A percentile compares a stretch with the other conserved stretches of the same genome.
Conservation (phyloP, 2,797 vertebrate genomes). For the Muscicapa striata region DNA sequence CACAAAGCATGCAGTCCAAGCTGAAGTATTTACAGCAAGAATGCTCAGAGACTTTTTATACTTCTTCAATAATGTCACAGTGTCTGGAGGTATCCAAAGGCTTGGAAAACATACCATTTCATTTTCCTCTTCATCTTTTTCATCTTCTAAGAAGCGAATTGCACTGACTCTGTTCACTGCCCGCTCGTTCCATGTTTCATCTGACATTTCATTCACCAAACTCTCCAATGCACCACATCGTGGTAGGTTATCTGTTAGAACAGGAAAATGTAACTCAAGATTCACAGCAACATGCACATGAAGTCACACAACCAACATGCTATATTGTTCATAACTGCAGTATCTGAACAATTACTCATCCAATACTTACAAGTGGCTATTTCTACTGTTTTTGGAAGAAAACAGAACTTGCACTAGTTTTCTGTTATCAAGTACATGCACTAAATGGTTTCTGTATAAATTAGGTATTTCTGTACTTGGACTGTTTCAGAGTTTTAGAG, state of each 20-base stretch:
- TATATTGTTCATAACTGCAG: background rate
- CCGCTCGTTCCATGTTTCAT: constrained; percentile 90
- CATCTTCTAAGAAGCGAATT: constrained; percentile 94
- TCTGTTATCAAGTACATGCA: background rate
- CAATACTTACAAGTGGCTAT: background rate
- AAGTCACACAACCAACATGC: background rate
- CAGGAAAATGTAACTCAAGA: background rate
- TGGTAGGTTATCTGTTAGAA: constrained; percentile 85
- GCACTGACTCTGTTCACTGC: constrained; percentile 90
- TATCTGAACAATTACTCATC: background rate
- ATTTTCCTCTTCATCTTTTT: constrained; percentile 88
- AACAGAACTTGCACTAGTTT: background rate
- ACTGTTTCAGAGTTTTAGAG: background rate
- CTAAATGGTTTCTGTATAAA: background rate
- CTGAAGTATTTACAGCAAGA: background rate
- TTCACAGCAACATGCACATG: background rate
- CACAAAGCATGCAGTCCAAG: background rate
- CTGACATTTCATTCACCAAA: constrained; percentile 87
- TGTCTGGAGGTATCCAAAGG: background rate
- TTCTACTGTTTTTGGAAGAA: background rate
- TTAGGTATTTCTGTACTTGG: background rate
- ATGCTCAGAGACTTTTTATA: background rate
- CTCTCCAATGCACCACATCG: constrained; percentile 93
- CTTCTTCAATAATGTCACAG: background rate
- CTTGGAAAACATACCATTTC: constrained; percentile 83